phyloP scores from a whole-genome alignment of 2,113 vertebrate species.

The Esox niger region DNA sequence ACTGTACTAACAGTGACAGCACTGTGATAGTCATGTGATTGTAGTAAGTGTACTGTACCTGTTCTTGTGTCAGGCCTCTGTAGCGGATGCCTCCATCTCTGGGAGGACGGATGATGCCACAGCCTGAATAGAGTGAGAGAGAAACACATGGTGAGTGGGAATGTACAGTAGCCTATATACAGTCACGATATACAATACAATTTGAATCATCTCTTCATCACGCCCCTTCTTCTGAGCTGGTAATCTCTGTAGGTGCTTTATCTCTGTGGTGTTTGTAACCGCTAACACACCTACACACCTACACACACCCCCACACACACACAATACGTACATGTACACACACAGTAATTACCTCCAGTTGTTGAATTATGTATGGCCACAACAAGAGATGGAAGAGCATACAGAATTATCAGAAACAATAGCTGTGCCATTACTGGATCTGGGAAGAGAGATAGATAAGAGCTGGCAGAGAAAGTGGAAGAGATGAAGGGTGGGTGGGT shows the following conservation, averaged over 20 bases:
- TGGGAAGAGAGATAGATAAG: slow-evolving; percentile 41
- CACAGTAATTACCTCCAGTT: slow-evolving; percentile 69
- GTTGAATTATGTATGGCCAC: slow-evolving; percentile 76
- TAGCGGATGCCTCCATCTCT: slow-evolving; percentile 93
- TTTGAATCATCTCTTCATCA: slow-evolving; percentile 29
- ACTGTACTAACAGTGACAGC: neutral
- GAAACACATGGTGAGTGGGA: neutral
- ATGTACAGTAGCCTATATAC: slow-evolving; percentile 19
- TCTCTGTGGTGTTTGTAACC: slow-evolving; percentile 33
- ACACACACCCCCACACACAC: slow-evolving; percentile 17
- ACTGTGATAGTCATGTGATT: neutral
- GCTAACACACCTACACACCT: slow-evolving; percentile 21
- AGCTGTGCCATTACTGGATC: slow-evolving; percentile 68
- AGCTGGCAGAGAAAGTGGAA: too few relatives aligned
- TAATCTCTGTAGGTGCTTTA: slow-evolving; percentile 44
- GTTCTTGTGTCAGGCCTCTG: slow-evolving; percentile 89
- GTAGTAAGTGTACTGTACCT: slow-evolving; percentile 52
- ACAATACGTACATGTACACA: too few relatives aligned
- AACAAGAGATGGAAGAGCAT: slow-evolving; percentile 64
- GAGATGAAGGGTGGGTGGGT: too few relatives aligned
- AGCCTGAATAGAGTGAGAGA: slow-evolving; percentile 66
- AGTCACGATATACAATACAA: slow-evolving; percentile 18
- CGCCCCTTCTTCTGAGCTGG: slow-evolving; percentile 22
- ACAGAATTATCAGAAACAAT: slow-evolving; percentile 62
- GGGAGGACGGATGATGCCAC: slow-evolving; percentile 89